Evolutionary conservation across 2,888 invertebrate genomes (phyloP).

Genomic region (Orchesella flavescens): DNA sequence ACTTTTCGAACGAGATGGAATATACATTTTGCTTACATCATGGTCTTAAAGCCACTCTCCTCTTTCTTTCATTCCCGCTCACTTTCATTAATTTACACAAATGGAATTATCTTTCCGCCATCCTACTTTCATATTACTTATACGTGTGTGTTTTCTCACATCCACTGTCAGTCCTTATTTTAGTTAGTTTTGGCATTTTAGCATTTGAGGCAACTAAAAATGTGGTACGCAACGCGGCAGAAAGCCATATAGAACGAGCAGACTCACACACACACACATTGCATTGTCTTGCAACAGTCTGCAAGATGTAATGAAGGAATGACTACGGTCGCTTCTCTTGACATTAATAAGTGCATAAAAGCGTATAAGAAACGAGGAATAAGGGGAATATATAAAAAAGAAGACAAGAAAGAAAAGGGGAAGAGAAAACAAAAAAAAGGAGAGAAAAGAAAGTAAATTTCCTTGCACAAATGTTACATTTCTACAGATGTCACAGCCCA

Average conservation of each 20-base stretch:
- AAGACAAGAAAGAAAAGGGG: conserved; percentile 12
- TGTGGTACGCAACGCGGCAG: neutral
- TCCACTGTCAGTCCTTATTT: conserved; percentile 50
- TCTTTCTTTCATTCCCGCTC: conserved; percentile 15
- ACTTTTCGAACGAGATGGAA: conserved; percentile 5
- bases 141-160: conserved; percentile 41
- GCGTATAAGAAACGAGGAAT: conserved; percentile 30
- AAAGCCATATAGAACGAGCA: neutral
- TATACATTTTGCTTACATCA: neutral
- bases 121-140: conserved; percentile 14
- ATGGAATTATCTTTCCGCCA: conserved; percentile 63
- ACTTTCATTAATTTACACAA: conserved; percentile 63
- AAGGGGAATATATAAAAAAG: conserved; percentile 9
- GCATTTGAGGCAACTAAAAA: neutral
- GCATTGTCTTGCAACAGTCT: conserved; percentile 44
- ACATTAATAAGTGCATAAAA: conserved; percentile 58
- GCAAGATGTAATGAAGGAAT: conserved; percentile 42
- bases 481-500: conserved; percentile 57
- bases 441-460: conserved; percentile 51
- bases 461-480: conserved; percentile 56
- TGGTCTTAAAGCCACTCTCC: too few relatives aligned
- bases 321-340: conserved; percentile 49
- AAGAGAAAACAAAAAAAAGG: conserved; percentile 32
- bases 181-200: neutral
- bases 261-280: too few relatives aligned